Evolutionary conservation across 2,113 vertebrate genomes (phyloP).

Genomic region (Micronisus gabar): DNA sequence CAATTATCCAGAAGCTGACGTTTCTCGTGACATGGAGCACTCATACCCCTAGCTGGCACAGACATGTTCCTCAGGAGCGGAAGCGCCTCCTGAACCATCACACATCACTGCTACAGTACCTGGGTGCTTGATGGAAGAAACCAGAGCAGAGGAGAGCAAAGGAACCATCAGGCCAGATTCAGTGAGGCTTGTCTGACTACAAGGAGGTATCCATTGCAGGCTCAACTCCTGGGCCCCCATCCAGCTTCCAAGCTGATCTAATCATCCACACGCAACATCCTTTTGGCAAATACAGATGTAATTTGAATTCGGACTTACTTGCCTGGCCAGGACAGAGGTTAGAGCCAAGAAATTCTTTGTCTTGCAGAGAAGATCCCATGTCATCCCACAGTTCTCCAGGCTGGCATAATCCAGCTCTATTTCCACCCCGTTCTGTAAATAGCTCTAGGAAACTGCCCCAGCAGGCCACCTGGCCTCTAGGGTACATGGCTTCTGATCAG

Average conservation of each 20-base stretch:
- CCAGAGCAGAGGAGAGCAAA: neutral
- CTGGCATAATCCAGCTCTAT: neutral
- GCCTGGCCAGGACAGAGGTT: neutral
- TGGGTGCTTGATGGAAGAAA: neutral
- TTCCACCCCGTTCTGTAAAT: neutral
- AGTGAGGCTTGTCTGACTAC: neutral
- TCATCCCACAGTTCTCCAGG: neutral
- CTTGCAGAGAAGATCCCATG: neutral
- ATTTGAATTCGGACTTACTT: neutral
- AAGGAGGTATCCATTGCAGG: neutral
- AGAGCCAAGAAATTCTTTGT: neutral
- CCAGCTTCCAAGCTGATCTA: neutral
- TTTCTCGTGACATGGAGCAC: fast-evolving
- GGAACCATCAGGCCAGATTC: neutral
- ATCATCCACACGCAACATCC: neutral
- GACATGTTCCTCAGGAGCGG: fast-evolving
- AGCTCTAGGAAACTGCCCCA: neutral
- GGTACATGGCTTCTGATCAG: neutral
- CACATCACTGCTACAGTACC: neutral
- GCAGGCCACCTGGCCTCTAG: neutral
- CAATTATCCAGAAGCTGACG: neutral
- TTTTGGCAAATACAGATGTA: neutral
- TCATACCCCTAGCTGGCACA: neutral
- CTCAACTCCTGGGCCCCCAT: neutral
- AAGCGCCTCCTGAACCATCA: neutral